These are phyloP conservation scores for Trissolcus japonicus DNA, from an alignment of 2,888 invertebrate species.

Conservation along the genomic window DNA sequence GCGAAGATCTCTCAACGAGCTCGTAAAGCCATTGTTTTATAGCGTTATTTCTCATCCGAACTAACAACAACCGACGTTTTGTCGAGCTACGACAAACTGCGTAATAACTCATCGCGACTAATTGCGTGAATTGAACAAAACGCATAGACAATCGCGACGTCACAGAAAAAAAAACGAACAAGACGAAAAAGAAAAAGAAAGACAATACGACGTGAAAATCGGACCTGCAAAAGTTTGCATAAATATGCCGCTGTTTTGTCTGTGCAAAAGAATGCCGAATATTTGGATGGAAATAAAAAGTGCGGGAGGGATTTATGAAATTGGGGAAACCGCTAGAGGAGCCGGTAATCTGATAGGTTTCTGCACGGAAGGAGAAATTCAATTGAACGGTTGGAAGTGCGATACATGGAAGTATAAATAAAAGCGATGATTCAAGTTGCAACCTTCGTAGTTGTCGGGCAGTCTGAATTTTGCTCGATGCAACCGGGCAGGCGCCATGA, in stretches of 20 bases:
- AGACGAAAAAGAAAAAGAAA: too few relatives aligned
- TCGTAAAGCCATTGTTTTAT: constrained; percentile 28
- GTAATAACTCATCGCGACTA: constrained; percentile 33
- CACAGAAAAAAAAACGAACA: too few relatives aligned
- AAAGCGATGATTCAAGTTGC: constrained; percentile 62
- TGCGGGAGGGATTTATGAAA: not conserved
- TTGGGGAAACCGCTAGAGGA: not conserved
- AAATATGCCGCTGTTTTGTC: not conserved
- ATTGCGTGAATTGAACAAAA: constrained; percentile 44
- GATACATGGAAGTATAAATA: constrained; percentile 33
- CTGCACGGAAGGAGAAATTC: not conserved
- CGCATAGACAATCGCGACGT: constrained; percentile 16
- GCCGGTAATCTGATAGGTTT: not conserved
- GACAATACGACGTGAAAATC: too few relatives aligned
- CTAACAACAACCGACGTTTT: constrained; percentile 14
- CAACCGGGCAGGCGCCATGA: constrained; percentile 65
- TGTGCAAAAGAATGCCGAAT: not conserved
- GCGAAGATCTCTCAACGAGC: constrained; percentile 4
- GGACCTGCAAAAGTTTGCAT: too few relatives aligned
- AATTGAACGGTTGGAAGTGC: not conserved
- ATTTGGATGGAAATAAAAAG: not conserved
- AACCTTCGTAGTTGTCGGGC: constrained; percentile 64
- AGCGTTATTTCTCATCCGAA: constrained; percentile 7
- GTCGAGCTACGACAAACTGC: constrained; percentile 17
- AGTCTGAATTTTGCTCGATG: constrained; percentile 57